Evolutionary conservation across 2,888 invertebrate species (phyloP), one percentile per base, ranked within the genome.

Genomic region (Dinocampus coccinellae): DNA sequence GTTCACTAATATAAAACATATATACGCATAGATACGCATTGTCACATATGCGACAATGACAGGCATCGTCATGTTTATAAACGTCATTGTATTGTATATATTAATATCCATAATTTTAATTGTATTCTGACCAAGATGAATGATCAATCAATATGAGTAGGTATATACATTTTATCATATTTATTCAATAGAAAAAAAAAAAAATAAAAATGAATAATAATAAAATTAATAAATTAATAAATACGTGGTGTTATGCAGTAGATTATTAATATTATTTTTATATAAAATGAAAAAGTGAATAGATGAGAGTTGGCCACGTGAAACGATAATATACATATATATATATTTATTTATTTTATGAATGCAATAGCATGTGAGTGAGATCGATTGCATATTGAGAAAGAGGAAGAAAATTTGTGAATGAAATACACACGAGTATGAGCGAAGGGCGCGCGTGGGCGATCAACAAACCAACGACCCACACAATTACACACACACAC

Each of bases 371-470:
- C 13, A 16, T 42, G 39, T 47, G 29, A 63, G 42, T 29, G 62
- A 62, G 39, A 62, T 62, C 42, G 42, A 62, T 39, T 34, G 53
- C 52, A 29, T 16, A 10, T 64, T 57, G 66, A 66, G 66, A 24
- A 36, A 66, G 55, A 66, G 66, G 58, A 29, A 29, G 16, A 26
- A 16, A 66, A 66, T 71, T 71, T 66, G 71, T 71, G 71, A 71
- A 71, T 71, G 71, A 71, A 71, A 66, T 47, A 47, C 29, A 39
- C n/a, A 47, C 26, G 36, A 66, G 61, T 47, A 36, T 52, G 80
- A 82, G 68, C 76, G 75, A 75, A 77, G 74, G 77, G 70, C 75
- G 74, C 67, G 75, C 74, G 78, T 75, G 69, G 77, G 82, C 78
- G 80, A 71, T 53, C 34, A 57, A 16, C 55, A 47, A 47, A 47